Conservation (phyloP, 37 sponge, comb jelly and placozoan genomes). For the Agelas oroides region DNA sequence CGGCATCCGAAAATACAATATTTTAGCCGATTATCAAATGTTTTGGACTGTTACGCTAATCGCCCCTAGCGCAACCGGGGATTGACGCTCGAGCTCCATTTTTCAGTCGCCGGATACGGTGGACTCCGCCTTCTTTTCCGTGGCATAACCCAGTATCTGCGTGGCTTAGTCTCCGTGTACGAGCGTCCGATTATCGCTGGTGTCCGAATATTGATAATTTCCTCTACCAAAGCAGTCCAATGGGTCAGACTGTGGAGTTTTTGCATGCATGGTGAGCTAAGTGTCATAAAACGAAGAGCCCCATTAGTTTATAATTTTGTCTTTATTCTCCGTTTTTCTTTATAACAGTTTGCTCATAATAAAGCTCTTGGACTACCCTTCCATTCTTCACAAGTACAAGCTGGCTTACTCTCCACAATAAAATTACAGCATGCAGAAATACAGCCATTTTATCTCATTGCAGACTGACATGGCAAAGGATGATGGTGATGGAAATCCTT, state of each 20-base stretch:
- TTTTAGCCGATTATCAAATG: no score
- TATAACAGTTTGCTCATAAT: slow-evolving; percentile 69
- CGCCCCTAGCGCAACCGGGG: no score
- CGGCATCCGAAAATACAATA: no score
- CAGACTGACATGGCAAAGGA: slow-evolving; percentile 77
- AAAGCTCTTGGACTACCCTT: slow-evolving; percentile 54
- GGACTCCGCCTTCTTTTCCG: no score
- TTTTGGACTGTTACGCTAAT: no score
- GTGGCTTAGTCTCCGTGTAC: no score
- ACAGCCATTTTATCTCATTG: not conserved
- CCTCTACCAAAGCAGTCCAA: slow-evolving; percentile 92
- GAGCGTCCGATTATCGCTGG: no score
- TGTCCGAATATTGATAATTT: no score
- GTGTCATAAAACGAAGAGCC: not conserved
- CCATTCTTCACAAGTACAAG: slow-evolving; percentile 65
- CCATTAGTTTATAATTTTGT: not conserved
- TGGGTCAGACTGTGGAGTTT: slow-evolving; percentile 93
- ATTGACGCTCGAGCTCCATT: no score
- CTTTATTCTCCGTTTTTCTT: not conserved
- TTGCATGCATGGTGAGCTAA: slow-evolving; percentile 81
- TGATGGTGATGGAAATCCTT: slow-evolving; percentile 87
- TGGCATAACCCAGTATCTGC: no score
- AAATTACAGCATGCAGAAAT: not conserved
- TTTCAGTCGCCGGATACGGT: no score
- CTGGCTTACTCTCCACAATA: not conserved